Evolutionary conservation across 35 echinoderm and acorn worm genomes (phyloP).

Genomic region (Amphiura filiformis): DNA sequence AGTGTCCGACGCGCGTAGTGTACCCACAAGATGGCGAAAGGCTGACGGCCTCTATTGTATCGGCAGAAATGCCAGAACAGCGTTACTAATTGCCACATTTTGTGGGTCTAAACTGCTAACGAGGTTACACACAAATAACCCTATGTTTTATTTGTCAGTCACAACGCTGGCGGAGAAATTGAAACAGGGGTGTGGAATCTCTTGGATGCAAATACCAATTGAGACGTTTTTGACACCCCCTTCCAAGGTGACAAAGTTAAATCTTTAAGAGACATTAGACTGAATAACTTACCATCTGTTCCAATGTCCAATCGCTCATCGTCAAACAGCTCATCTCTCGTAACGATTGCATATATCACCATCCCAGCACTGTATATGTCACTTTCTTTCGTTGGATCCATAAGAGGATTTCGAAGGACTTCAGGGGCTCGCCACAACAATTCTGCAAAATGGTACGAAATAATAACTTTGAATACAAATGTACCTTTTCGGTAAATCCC

Average conservation of each 20-base stretch:
- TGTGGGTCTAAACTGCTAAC: no score
- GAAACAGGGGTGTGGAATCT: no score
- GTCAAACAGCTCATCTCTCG: conserved; percentile 57
- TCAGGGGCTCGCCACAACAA: conserved; percentile 66
- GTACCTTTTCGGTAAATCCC: no score
- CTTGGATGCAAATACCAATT: no score
- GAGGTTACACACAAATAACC: no score
- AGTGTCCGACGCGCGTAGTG: no score
- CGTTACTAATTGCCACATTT: no score
- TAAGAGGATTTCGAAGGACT: conserved; percentile 22
- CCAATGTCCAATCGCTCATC: conserved; percentile 30
- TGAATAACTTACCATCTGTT: not conserved
- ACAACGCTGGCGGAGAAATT: no score
- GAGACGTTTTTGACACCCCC: no score
- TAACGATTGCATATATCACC: conserved; percentile 59
- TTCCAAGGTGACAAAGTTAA: not conserved
- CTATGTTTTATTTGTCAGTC: no score
- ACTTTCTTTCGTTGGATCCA: conserved; percentile 45
- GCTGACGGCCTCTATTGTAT: not conserved
- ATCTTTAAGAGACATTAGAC: not conserved
- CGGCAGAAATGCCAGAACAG: not conserved
- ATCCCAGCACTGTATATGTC: conserved; percentile 69
- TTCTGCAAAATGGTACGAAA: not conserved
- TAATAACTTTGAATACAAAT: no score
- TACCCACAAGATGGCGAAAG: no score